Conservation (phyloP, 2,888 invertebrate species). For the Invenusta paracnida region DNA sequence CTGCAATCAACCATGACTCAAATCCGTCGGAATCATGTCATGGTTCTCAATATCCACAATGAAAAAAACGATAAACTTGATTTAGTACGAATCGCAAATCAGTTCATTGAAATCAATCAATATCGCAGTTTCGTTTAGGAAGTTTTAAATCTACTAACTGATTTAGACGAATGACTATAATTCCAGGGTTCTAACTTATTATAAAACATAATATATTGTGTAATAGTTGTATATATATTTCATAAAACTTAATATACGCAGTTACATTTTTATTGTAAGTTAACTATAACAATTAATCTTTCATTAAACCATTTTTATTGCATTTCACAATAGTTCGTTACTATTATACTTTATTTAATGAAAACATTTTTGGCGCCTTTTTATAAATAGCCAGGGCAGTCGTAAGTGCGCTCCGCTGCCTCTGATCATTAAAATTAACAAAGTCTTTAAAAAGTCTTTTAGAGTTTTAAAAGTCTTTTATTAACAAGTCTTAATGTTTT, state of each 20-base stretch:
- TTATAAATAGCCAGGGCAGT: constrained; percentile 16
- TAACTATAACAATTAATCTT: background rate
- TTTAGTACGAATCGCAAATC: constrained; percentile 21
- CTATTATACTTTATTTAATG: background rate
- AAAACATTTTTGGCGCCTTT: constrained; percentile 19
- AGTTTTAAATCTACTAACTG: background rate
- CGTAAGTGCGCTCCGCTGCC: constrained; percentile 4
- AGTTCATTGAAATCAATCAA: constrained; percentile 21
- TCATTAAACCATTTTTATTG: background rate
- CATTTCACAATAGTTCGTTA: background rate
- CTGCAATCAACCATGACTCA: constrained; percentile 23
- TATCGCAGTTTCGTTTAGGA: background rate
- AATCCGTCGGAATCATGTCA: background rate
- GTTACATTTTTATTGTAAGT: background rate
- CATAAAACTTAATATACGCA: background rate
- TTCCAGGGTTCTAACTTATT: background rate
- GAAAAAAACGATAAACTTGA: background rate
- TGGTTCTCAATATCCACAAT: constrained; percentile 17
- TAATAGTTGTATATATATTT: background rate
- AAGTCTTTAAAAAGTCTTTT: no score
- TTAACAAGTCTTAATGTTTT: no score
- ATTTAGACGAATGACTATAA: background rate
- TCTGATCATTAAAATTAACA: no score
- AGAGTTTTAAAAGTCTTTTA: no score
- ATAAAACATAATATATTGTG: background rate